Base-by-base conservation (phyloP, 1,140 invertebrate species). In the Gryllus bimaculatus region DNA sequence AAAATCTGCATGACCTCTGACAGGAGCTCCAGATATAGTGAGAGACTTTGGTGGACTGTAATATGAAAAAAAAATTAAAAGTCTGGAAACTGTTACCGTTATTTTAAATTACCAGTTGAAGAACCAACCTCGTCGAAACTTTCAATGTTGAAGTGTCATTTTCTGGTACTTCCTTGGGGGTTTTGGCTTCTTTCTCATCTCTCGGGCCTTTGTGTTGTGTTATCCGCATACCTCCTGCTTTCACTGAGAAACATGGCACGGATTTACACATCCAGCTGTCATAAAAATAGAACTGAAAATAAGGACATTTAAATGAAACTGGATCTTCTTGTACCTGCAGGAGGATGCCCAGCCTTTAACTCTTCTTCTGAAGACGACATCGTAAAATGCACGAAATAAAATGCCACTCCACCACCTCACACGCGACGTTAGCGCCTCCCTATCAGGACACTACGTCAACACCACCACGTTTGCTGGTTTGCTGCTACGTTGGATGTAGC, bases 221-320 rank as follows among this genome's bases (percentile, higher is more conserved):
- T 83, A 97, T 95, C 80, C 95, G 89, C 95, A 96, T 96, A 4
- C 94, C 94, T 26, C 95, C 95, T 80, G 93, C 95, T 89, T 96
- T 97, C 0, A 96, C 95, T 96, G 85, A 81, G 82, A 74, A 81
- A 39, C 26, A 39, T 39, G 26, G 26, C 26, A 39, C 26, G 12
- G 75, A 48, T n/a, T 21, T 21, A 21, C 26, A 75, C 48, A 48
- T 49, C 18, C n/a, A 39, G n/a, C 73, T 15, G 20, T 77, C 8
- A 74, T 79, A 21, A 49, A 39, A 21, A 75, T 48, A 48, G 15
- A 26, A 15, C 39, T 48, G 21, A 15, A 79, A 20, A 49, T 79
- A 21, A 48, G 10, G 8, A 78, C 54, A 20, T 48, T 8, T n/a
- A 48, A 80, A 39, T 47, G 8, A 73, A 20, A 18, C 48, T 79